Percentiles rank a stretch among this genome's conserved stretches.
Conservation (phyloP, 2,888 invertebrate species). For the Eilema depressum region DNA sequence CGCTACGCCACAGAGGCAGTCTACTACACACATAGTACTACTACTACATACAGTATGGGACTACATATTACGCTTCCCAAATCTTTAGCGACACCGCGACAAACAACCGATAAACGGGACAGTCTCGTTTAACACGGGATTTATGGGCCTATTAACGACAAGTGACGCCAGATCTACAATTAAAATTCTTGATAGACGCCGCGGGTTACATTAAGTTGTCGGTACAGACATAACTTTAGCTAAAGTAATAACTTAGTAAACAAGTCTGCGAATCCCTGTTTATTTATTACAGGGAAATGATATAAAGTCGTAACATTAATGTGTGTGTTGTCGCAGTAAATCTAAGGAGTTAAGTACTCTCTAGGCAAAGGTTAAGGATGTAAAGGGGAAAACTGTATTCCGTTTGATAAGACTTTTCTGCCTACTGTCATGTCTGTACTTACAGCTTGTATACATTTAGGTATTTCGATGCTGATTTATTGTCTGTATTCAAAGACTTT, state of each 20-base stretch:
- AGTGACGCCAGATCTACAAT: constrained; percentile 12
- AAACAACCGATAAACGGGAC: background rate
- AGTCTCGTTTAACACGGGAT: background rate
- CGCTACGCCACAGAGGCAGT: too few species aligned
- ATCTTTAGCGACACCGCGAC: background rate
- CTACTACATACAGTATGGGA: too few species aligned
- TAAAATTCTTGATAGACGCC: constrained; percentile 19
- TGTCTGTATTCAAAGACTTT: too few species aligned
- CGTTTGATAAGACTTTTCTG: background rate
- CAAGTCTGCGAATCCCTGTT: constrained; percentile 5
- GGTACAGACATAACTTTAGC: constrained; percentile 18
- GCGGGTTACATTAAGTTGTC: constrained; percentile 19
- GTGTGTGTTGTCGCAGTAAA: constrained; percentile 15
- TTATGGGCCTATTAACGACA: background rate
- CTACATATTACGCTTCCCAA: background rate
- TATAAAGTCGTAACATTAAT: constrained; percentile 11
- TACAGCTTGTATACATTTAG: background rate
- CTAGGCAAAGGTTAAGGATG: background rate
- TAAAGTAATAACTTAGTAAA: constrained; percentile 23
- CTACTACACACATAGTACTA: too few species aligned
- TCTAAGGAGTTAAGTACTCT: background rate
- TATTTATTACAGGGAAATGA: constrained; percentile 23
- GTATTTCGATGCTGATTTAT: too few species aligned
- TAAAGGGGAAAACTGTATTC: background rate
- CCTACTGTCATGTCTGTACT: background rate